Evolutionary conservation across 1,140 invertebrate species (phyloP).

Genomic region (Drosophila ficusphila): DNA sequence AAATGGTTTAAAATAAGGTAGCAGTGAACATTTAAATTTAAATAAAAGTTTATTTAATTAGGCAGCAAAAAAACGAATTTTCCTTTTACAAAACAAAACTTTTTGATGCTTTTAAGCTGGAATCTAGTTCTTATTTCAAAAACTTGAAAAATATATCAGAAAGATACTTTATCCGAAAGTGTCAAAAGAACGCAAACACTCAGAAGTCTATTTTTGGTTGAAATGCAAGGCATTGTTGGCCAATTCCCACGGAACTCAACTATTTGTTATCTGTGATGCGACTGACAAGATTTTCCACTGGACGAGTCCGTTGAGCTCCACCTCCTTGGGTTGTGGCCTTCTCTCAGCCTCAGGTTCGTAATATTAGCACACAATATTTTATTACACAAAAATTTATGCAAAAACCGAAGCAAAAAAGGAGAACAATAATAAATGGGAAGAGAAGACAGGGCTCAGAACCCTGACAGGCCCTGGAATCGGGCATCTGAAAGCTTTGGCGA

Average conservation of each 20-base stretch:
- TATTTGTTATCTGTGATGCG: constrained; percentile 41
- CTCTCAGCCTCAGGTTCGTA: constrained; percentile 35
- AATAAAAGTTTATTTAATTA: too few relatives aligned
- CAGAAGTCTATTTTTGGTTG: constrained; percentile 18
- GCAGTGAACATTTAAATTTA: too few relatives aligned
- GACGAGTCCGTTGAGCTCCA: background rate
- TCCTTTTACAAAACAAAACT: too few relatives aligned
- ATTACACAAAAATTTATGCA: constrained; percentile 80
- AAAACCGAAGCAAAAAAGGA: constrained; percentile 43
- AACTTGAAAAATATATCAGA: background rate
- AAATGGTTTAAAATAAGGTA: too few relatives aligned
- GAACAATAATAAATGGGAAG: constrained; percentile 49
- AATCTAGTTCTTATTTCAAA: background rate
- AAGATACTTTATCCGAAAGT: background rate
- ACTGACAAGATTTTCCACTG: constrained; percentile 14
- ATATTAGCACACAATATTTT: constrained; percentile 76
- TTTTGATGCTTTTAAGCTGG: too few relatives aligned
- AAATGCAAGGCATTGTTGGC: constrained; percentile 14
- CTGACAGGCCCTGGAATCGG: constrained; percentile 24
- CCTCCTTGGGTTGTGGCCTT: background rate
- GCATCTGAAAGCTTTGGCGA: constrained; percentile 77
- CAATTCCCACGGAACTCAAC: constrained; percentile 35
- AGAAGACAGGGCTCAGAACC: constrained; percentile 29
- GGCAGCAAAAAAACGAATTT: too few relatives aligned
- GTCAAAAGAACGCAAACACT: background rate